phyloP scores from a whole-genome alignment of 2,797 vertebrate genomes.

The Leptoclinus maculatus region DNA sequence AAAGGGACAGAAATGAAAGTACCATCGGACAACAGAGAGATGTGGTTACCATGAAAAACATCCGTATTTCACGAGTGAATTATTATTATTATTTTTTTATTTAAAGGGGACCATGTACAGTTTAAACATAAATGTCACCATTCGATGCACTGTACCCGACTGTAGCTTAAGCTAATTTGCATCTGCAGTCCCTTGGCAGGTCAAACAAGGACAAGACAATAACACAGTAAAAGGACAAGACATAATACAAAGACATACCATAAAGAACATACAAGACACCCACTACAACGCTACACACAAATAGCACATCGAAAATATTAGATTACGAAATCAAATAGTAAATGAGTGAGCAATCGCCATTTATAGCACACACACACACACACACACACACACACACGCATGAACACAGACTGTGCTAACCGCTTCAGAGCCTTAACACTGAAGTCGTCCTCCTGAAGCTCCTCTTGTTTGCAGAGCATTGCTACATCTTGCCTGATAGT shows the following conservation, averaged over 20 bases:
- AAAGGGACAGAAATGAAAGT: background rate
- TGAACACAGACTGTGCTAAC: slow-evolving; percentile 17
- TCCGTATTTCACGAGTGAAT: background rate
- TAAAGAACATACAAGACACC: no score
- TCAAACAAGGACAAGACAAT: no score
- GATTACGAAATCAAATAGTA: slow-evolving; percentile 1
- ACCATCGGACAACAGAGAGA: background rate
- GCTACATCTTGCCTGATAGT: slow-evolving; percentile 15
- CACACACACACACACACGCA: background rate
- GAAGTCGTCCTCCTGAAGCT: slow-evolving; percentile 15
- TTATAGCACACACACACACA: background rate
- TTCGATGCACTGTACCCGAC: no score
- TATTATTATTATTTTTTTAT: no score
- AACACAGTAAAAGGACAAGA: no score
- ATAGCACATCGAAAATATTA: no score
- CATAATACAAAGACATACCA: no score
- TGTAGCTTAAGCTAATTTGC: no score
- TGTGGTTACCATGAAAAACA: slow-evolving; percentile 1
- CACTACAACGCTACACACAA: no score
- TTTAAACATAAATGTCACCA: no score
- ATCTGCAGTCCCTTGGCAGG: no score
- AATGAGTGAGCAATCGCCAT: background rate
- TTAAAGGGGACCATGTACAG: no score
- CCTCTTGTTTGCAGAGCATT: slow-evolving; percentile 4
- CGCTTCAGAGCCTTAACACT: slow-evolving; percentile 12